These are phyloP conservation scores for Perca schrenkii DNA, from an alignment of 2,113 vertebrate species.

Conservation along the genomic window DNA sequence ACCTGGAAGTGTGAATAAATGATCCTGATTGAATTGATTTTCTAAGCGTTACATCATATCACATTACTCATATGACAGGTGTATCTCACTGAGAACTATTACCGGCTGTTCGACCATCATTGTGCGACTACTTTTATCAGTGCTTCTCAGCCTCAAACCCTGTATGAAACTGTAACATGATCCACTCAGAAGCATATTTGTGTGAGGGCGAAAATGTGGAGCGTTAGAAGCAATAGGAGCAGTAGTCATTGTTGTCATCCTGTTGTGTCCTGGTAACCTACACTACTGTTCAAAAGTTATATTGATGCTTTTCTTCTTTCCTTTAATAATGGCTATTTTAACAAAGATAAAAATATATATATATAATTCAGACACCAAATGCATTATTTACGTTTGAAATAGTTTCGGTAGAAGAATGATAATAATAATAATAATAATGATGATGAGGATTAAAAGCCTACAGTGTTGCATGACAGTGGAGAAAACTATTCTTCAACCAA, in stretches of 20 bases:
- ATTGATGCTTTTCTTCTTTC: no score
- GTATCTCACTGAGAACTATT: not conserved
- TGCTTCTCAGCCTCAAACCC: not conserved
- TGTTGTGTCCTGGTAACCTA: no score
- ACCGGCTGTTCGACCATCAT: not conserved
- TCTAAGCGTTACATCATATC: not conserved
- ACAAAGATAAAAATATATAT: no score
- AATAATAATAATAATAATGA: no score
- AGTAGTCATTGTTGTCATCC: not conserved
- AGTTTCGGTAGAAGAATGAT: no score
- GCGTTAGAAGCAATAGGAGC: not conserved
- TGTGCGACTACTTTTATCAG: not conserved
- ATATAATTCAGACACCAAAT: no score
- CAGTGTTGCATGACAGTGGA: no score
- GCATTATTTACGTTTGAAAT: no score
- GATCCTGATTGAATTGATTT: not conserved
- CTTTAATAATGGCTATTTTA: no score
- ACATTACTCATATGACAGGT: not conserved
- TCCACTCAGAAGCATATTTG: not conserved
- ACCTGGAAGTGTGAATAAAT: not conserved
- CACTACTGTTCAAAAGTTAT: no score
- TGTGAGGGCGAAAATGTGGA: constrained; percentile 6
- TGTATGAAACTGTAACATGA: not conserved
- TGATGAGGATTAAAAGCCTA: no score
- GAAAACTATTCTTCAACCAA: no score